A percentile compares a stretch with the other conserved stretches of the same genome.
Conservation (phyloP, 2,888 invertebrate genomes). For the Pyrocoelia pectoralis region DNA sequence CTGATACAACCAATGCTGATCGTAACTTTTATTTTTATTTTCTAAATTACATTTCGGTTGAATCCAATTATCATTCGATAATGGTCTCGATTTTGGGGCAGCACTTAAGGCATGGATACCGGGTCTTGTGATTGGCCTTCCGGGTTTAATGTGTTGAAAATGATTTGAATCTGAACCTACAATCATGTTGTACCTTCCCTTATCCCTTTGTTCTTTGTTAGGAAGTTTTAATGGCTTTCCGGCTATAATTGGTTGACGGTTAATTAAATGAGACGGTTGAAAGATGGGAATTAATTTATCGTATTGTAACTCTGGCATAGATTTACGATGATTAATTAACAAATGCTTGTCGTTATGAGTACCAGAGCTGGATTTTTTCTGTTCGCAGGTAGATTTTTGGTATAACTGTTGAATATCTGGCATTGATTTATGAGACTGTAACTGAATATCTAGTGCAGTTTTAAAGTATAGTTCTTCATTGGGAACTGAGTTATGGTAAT, state of each 20-base stretch:
- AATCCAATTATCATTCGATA: conserved; percentile 76
- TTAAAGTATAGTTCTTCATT: conserved; percentile 48
- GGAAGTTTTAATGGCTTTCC: conserved; percentile 64
- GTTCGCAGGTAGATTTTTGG: conserved; percentile 41
- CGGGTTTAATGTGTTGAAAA: conserved; percentile 35
- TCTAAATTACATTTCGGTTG: conserved; percentile 69
- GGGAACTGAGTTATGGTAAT: conserved; percentile 55
- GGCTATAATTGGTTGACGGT: conserved; percentile 63
- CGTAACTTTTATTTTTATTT: conserved; percentile 69
- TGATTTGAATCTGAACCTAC: conserved; percentile 40
- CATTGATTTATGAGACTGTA: conserved; percentile 53
- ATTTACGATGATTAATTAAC: conserved; percentile 52
- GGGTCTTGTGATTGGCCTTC: conserved; percentile 73
- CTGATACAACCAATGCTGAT: conserved; percentile 92
- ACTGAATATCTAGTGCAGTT: conserved; percentile 41
- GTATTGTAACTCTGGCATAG: conserved; percentile 58
- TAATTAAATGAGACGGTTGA: conserved; percentile 51
- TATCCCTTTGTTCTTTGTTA: conserved; percentile 44
- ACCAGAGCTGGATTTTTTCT: conserved; percentile 25
- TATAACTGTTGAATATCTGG: conserved; percentile 54
- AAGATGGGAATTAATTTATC: conserved; percentile 56
- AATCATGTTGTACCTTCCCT: conserved; percentile 41
- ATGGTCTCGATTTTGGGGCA: conserved; percentile 78
- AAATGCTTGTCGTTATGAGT: conserved; percentile 43
- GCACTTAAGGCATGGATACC: conserved; percentile 76